Conservation (phyloP, 2,113 vertebrate species). For the Scomber colias region DNA sequence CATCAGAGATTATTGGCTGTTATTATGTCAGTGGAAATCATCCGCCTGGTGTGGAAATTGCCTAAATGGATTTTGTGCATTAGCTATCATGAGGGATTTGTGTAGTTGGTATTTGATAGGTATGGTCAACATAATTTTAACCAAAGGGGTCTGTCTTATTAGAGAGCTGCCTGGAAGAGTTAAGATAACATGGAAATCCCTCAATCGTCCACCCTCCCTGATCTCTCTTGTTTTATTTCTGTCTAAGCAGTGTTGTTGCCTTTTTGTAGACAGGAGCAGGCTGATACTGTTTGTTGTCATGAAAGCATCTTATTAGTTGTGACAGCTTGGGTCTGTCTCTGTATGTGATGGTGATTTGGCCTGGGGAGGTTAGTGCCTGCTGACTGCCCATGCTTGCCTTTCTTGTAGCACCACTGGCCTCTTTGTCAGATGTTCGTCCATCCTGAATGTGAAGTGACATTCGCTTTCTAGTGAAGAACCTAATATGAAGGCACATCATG, state of each 20-base stretch:
- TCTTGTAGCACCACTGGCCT: slow-evolving; percentile 45
- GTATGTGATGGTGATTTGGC: slow-evolving; percentile 60
- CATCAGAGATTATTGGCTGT: slow-evolving; percentile 65
- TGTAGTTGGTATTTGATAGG: slow-evolving; percentile 53
- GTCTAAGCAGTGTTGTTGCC: slow-evolving; percentile 11
- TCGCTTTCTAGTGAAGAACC: slow-evolving; percentile 64
- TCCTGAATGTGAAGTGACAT: slow-evolving; percentile 76
- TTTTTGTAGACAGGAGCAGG: slow-evolving; percentile 29
- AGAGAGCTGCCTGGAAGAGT: slow-evolving; percentile 28
- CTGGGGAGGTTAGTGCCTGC: slow-evolving; percentile 59
- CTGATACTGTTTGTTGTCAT: slow-evolving; percentile 61
- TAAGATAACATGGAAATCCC: slow-evolving; percentile 52
- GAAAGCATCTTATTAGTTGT: slow-evolving; percentile 61
- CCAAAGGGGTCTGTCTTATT: slow-evolving; percentile 2
- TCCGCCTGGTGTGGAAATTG: slow-evolving; percentile 59
- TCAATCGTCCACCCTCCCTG: slow-evolving; percentile 14
- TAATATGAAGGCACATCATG: slow-evolving; percentile 37
- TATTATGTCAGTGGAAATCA: slow-evolving; percentile 67
- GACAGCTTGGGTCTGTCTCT: slow-evolving; percentile 69
- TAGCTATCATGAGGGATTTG: slow-evolving; percentile 58
- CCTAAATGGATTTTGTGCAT: slow-evolving; percentile 69
- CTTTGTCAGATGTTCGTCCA: slow-evolving; percentile 59
- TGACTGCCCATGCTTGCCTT: slow-evolving; percentile 34
- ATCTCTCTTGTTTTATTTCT: slow-evolving; percentile 14
- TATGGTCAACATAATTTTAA: slow-evolving; percentile 56